A percentile compares a stretch with the other conserved stretches of the same genome.
Evolutionary conservation across 2,888 invertebrate genomes (phyloP).

Genomic region (Petrophora chlorosata): DNA sequence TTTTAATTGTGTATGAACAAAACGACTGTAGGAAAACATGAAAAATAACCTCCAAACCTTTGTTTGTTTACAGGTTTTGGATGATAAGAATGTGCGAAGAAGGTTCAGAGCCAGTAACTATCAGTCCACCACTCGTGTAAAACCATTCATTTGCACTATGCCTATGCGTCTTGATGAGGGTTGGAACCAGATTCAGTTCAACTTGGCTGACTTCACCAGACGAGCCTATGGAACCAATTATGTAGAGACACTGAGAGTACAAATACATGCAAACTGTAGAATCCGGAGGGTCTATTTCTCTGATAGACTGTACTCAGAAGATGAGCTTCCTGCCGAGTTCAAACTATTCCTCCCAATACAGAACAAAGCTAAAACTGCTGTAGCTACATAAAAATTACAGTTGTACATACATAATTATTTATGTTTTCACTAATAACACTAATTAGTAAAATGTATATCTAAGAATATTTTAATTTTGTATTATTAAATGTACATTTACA

Average conservation of each 20-base stretch:
- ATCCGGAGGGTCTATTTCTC: slow-evolving; percentile 95
- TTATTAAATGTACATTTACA: slow-evolving; percentile 51
- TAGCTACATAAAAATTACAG: slow-evolving; percentile 67
- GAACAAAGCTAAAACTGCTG: slow-evolving; percentile 86
- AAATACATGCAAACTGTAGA: slow-evolving; percentile 98
- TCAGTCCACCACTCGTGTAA: slow-evolving; percentile 96
- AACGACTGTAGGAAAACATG: too few relatives aligned
- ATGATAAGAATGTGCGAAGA: slow-evolving; percentile 96
- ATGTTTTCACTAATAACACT: slow-evolving; percentile 39
- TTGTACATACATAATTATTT: slow-evolving; percentile 25
- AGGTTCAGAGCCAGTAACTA: slow-evolving; percentile 96
- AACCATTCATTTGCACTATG: slow-evolving; percentile 99
- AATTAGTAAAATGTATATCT: slow-evolving; percentile 64
- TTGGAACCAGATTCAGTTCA: slow-evolving; percentile 98
- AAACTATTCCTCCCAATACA: slow-evolving; percentile 97
- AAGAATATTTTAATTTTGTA: slow-evolving; percentile 63
- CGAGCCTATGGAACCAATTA: slow-evolving; percentile 98
- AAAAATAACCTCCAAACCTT: slow-evolving; percentile 44
- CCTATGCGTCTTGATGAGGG: slow-evolving; percentile 97
- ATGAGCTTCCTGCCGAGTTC: slow-evolving; percentile 97
- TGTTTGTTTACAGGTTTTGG: slow-evolving; percentile 88
- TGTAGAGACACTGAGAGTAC: slow-evolving; percentile 94
- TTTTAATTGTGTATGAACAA: not conserved
- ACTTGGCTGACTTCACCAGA: slow-evolving; percentile 96
- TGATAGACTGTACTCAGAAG: slow-evolving; percentile 96